Percentiles rank a stretch among this genome's conserved stretches.
Evolutionary conservation across 2,888 invertebrate species (phyloP).

Genomic region (Tuta absoluta): DNA sequence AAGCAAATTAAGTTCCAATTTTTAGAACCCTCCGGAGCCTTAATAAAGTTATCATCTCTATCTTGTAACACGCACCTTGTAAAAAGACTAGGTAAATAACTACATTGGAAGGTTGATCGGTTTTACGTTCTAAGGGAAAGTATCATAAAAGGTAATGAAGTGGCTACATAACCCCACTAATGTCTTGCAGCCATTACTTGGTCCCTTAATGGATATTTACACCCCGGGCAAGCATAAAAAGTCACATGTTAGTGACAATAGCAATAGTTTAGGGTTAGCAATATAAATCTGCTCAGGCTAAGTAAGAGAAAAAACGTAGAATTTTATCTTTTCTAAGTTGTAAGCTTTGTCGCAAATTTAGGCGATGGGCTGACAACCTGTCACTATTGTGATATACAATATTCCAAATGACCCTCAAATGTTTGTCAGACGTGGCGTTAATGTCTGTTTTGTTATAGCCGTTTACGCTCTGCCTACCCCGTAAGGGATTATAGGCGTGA

Average conservation of each 20-base stretch:
- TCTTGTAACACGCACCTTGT: too few species aligned
- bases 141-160: slow-evolving; percentile 56
- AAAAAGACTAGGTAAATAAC: background rate
- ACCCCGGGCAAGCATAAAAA: slow-evolving; percentile 64
- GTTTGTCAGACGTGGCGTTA: too few species aligned
- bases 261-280: slow-evolving; percentile 42
- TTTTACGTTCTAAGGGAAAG: slow-evolving; percentile 47
- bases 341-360: too few species aligned
- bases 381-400: too few species aligned
- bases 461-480: too few species aligned
- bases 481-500: too few species aligned
- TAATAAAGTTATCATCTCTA: too few species aligned
- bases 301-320: slow-evolving; percentile 6
- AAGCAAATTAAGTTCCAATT: too few species aligned
- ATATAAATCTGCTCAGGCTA: background rate
- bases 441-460: too few species aligned
- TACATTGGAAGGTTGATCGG: slow-evolving; percentile 5
- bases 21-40: too few species aligned
- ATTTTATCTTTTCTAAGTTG: background rate
- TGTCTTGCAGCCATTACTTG: slow-evolving; percentile 63
- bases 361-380: too few species aligned
- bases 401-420: too few species aligned
- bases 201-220: slow-evolving; percentile 71
- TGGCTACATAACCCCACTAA: slow-evolving; percentile 49
- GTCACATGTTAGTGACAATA: slow-evolving; percentile 57